Percentiles rank a stretch among this genome's conserved stretches.
Evolutionary conservation across 2,797 vertebrate species (phyloP).

Genomic region (Phaenicophaeus curvirostris): DNA sequence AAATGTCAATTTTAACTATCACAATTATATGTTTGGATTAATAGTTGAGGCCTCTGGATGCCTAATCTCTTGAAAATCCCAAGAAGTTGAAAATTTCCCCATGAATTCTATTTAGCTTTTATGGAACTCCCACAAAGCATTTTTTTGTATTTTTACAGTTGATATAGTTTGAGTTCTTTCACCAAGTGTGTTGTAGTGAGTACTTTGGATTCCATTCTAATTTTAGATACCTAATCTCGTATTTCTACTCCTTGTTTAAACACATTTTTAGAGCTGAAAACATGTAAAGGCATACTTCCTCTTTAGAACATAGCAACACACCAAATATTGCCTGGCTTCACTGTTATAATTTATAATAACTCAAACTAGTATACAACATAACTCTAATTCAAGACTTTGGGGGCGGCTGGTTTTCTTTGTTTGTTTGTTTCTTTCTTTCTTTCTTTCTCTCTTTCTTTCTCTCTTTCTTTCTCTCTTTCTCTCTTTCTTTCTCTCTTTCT

Average conservation of each 20-base stretch:
- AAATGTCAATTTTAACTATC: not conserved
- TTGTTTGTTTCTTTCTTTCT: too few relatives aligned
- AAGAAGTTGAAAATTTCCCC: not conserved
- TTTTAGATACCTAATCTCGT: not conserved
- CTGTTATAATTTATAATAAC: not conserved
- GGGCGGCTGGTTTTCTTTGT: not conserved
- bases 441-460: too few relatives aligned
- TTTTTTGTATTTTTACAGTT: not conserved
- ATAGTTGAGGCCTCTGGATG: not conserved
- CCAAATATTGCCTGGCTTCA: not conserved
- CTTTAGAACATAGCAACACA: not conserved
- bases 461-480: not conserved
- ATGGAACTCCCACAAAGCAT: not conserved
- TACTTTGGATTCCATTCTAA: not conserved
- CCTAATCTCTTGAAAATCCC: not conserved
- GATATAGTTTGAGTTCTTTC: not conserved
- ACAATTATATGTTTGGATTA: not conserved
- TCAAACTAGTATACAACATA: not conserved
- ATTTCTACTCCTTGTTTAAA: not conserved
- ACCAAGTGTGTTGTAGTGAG: not conserved
- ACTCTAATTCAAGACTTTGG: not conserved
- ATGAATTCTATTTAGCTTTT: not conserved
- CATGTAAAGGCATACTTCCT: not conserved
- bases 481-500: too few relatives aligned
- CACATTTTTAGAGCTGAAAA: not conserved